These are phyloP conservation scores for Therioaphis trifolii DNA, from an alignment of 2,888 invertebrate genomes.

Conservation along the genomic window DNA sequence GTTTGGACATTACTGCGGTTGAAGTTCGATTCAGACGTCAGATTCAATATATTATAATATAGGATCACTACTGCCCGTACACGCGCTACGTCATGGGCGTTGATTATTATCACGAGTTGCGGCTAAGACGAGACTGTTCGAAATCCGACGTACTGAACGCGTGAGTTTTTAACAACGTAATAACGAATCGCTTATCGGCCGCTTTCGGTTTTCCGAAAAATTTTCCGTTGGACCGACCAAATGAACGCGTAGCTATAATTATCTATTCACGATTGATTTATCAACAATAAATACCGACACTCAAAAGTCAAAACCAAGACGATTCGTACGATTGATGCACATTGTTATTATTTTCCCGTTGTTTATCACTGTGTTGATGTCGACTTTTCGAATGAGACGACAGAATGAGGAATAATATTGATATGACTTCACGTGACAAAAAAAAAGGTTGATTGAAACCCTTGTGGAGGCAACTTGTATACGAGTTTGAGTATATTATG, in stretches of 20 bases:
- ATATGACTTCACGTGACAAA: too few relatives aligned
- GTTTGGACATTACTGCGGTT: too few relatives aligned
- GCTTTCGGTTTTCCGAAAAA: too few relatives aligned
- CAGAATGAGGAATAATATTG: too few relatives aligned
- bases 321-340: neutral
- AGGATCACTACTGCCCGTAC: too few relatives aligned
- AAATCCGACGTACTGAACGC: constrained; percentile 39
- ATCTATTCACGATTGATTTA: neutral
- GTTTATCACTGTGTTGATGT: too few relatives aligned
- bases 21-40: too few relatives aligned
- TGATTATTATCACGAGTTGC: constrained; percentile 35
- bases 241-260: neutral
- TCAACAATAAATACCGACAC: neutral
- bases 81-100: constrained; percentile 9
- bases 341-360: neutral
- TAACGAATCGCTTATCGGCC: neutral
- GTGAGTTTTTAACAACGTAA: constrained; percentile 30
- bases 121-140: constrained; percentile 31
- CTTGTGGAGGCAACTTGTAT: too few relatives aligned
- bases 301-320: neutral
- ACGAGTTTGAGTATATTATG: too few relatives aligned
- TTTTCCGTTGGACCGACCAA: neutral
- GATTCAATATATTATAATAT: too few relatives aligned
- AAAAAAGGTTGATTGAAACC: too few relatives aligned
- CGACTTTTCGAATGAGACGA: too few relatives aligned